Percentiles rank a stretch among this genome's conserved stretches.
Evolutionary conservation across 2,113 vertebrate species (phyloP).

Genomic region (Plecotus auritus): DNA sequence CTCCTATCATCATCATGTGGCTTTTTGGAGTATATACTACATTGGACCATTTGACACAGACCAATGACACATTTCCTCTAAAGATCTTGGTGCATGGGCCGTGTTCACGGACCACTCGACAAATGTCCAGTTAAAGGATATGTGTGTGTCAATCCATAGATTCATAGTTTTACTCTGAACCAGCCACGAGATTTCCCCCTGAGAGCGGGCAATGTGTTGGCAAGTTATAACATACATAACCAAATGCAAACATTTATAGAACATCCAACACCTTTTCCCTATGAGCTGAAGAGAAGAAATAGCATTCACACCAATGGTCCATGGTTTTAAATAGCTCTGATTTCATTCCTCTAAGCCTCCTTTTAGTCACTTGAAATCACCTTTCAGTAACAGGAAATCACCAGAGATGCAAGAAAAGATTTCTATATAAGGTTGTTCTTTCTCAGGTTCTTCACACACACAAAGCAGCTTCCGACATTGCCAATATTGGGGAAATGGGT

Average conservation of each 20-base stretch:
- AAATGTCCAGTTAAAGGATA: not conserved
- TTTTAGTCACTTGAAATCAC: slow-evolving; percentile 1
- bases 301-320: slow-evolving; percentile 12
- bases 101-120: not conserved
- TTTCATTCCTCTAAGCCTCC: not conserved
- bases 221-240: not conserved
- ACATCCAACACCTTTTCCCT: slow-evolving; percentile 35
- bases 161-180: not conserved
- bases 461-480: not conserved
- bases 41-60: not conserved
- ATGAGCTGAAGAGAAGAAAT: slow-evolving; percentile 48
- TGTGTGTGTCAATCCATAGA: too few species aligned
- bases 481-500: not conserved
- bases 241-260: slow-evolving; percentile 47
- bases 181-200: not conserved
- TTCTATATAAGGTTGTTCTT: not conserved
- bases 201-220: not conserved
- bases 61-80: not conserved
- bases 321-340: slow-evolving; percentile 54
- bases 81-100: not conserved
- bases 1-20: too few species aligned
- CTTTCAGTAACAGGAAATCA: slow-evolving; percentile 40
- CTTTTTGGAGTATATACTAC: not conserved
- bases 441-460: not conserved
- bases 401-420: not conserved